A percentile compares a stretch with the other conserved stretches of the same genome.
Conservation (phyloP, 2,888 invertebrate genomes). For the Diarsia rubi region DNA sequence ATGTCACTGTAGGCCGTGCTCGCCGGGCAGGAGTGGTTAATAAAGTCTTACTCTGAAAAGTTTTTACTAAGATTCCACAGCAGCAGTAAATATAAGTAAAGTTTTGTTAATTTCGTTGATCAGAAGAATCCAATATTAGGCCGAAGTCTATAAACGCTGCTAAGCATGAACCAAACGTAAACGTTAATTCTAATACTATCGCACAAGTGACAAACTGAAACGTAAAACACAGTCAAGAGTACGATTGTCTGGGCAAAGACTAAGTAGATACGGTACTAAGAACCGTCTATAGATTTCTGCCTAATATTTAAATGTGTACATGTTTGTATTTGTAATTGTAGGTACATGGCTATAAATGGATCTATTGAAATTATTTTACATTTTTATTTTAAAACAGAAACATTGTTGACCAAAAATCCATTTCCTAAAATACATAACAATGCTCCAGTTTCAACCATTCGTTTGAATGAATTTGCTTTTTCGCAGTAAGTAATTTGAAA, state of each 20-base stretch:
- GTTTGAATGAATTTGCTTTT: too few species aligned
- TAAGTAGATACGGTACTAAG: not conserved
- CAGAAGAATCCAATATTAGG: not conserved
- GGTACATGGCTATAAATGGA: not conserved
- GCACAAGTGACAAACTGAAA: not conserved
- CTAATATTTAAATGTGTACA: not conserved
- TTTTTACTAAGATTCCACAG: slow-evolving; percentile 76
- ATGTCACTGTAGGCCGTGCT: too few species aligned
- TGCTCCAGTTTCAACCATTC: too few species aligned
- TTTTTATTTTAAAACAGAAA: not conserved
- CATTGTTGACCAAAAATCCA: not conserved
- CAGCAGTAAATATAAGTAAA: slow-evolving; percentile 78
- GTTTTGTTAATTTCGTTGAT: not conserved
- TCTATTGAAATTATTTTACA: not conserved
- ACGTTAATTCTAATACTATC: not conserved
- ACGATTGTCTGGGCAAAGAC: too few species aligned
- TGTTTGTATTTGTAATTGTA: not conserved
- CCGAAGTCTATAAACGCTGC: not conserved
- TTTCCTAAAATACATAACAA: not conserved
- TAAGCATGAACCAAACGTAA: not conserved
- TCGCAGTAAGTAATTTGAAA: too few species aligned
- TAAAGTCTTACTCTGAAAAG: slow-evolving; percentile 74
- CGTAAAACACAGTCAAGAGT: not conserved
- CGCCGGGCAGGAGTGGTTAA: too few species aligned
- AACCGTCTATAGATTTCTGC: not conserved